These are phyloP conservation scores for Loris lydekkerianus DNA, from an alignment of 2,797 vertebrate species.

Conservation along the genomic window DNA sequence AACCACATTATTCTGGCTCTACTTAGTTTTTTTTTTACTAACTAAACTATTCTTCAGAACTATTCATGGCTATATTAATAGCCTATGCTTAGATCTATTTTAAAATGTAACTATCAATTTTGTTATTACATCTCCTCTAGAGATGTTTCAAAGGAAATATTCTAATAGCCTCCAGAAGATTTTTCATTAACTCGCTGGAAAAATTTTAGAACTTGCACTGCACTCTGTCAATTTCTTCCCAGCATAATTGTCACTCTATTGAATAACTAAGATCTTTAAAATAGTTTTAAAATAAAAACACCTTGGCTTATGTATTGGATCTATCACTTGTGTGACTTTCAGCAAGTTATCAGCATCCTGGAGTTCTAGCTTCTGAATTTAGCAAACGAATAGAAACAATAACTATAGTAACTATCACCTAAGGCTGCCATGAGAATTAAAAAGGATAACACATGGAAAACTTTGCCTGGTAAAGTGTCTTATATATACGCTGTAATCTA, in stretches of 20 bases:
- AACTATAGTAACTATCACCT: neutral
- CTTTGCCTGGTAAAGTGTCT: neutral
- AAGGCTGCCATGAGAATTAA: neutral
- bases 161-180: neutral
- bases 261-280: neutral
- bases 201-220: neutral
- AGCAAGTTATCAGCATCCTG: neutral
- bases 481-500: neutral
- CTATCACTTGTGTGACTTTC: neutral
- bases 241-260: neutral
- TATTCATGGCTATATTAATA: neutral
- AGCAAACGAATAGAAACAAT: neutral
- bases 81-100: neutral
- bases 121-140: neutral
- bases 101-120: neutral
- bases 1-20: neutral
- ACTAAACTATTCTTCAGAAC: neutral
- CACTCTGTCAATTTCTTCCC: neutral
- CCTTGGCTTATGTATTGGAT: neutral
- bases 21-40: neutral
- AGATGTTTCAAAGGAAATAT: neutral
- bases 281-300: neutral
- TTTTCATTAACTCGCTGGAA: conserved; percentile 1
- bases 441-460: neutral
- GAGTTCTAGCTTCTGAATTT: neutral